These are phyloP conservation scores for Poecilobothrus nobilitatus DNA, from an alignment of 2,888 invertebrate genomes.

Conservation along the genomic window DNA sequence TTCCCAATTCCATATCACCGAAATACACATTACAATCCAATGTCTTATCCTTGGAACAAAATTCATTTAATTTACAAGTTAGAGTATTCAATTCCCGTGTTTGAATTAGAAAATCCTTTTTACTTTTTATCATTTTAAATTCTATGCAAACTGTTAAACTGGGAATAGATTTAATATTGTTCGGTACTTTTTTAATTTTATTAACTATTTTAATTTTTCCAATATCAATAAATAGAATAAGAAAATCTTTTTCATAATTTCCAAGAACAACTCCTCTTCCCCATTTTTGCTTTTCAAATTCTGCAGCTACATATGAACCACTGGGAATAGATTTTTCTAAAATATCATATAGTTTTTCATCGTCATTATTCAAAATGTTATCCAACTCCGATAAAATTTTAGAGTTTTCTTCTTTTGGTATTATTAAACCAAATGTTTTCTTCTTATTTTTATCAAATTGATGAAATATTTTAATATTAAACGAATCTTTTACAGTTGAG, in stretches of 20 bases:
- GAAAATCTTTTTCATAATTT: constrained; percentile 21
- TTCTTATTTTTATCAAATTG: not conserved
- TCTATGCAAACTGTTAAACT: constrained; percentile 17
- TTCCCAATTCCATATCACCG: not conserved
- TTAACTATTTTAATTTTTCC: constrained; percentile 24
- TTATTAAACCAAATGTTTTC: not conserved
- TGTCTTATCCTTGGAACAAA: not conserved
- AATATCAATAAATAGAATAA: constrained; percentile 27
- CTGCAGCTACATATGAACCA: constrained; percentile 25
- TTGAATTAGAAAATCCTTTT: not conserved
- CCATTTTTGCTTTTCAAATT: constrained; percentile 24
- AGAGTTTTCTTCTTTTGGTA: not conserved
- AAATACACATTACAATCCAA: not conserved
- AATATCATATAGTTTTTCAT: constrained; percentile 16
- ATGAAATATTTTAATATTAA: not conserved
- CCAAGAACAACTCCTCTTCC: constrained; percentile 25
- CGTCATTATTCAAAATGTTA: constrained; percentile 20
- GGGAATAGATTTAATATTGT: constrained; percentile 21
- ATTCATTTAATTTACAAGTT: not conserved
- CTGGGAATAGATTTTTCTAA: constrained; percentile 18
- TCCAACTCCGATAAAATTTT: constrained; percentile 10
- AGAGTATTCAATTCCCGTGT: not conserved
- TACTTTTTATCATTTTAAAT: not conserved
- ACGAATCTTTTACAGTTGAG: not conserved
- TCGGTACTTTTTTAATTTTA: constrained; percentile 24